Percentiles rank a stretch among this genome's conserved stretches.
Conservation (phyloP, 2,113 vertebrate genomes). For the Epinephelus fuscoguttatus region DNA sequence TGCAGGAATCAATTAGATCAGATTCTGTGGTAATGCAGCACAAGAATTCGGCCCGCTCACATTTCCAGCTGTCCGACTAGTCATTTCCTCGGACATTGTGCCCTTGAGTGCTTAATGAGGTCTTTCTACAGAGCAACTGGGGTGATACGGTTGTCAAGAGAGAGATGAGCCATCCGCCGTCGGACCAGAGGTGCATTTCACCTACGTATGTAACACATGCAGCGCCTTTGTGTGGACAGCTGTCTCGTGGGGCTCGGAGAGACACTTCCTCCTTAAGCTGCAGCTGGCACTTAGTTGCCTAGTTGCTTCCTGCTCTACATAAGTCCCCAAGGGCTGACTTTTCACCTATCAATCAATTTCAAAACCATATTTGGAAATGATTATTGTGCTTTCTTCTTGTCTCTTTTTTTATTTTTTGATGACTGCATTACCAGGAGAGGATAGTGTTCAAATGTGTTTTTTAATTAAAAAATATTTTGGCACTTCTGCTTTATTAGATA, state of each 20-base stretch:
- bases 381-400: not conserved
- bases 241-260: conserved; percentile 43
- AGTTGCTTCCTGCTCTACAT: conserved; percentile 31
- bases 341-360: conserved; percentile 9
- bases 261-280: conserved; percentile 44
- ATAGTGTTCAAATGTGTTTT: not conserved
- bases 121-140: conserved; percentile 55
- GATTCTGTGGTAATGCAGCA: conserved; percentile 1
- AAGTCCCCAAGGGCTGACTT: not conserved
- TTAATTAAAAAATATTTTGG: too few relatives aligned
- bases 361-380: not conserved
- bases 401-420: not conserved
- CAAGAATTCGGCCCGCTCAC: conserved; percentile 32
- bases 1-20: conserved; percentile 50
- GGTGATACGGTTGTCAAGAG: conserved; percentile 61
- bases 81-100: conserved; percentile 45
- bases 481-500: too few relatives aligned
- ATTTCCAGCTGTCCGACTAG: conserved; percentile 46
- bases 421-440: not conserved
- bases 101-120: conserved; percentile 75
- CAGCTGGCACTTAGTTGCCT: conserved; percentile 43
- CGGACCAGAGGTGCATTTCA: conserved; percentile 57
- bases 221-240: conserved; percentile 48
- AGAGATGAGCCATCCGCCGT: conserved; percentile 48
- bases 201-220: conserved; percentile 39